These are phyloP conservation scores for Crax fasciolata DNA, from an alignment of 2,797 vertebrate species.

Conservation along the genomic window DNA sequence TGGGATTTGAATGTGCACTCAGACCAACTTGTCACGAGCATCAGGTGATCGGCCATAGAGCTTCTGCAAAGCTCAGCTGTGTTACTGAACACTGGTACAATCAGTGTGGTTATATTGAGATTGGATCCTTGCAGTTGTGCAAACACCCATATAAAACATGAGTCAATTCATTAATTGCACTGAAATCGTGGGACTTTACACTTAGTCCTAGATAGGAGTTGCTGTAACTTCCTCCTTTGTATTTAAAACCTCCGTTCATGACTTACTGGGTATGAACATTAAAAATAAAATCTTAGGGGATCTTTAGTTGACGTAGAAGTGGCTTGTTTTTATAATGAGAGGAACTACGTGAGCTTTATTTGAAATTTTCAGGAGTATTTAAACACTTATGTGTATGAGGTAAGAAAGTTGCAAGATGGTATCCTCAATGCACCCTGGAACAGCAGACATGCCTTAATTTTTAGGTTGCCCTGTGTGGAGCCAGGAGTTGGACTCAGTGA, in stretches of 20 bases:
- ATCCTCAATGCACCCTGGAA: not conserved
- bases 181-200: not conserved
- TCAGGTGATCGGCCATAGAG: not conserved
- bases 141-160: not conserved
- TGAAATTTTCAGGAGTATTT: not conserved
- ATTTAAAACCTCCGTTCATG: not conserved
- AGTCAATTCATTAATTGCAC: not conserved
- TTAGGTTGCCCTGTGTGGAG: not conserved
- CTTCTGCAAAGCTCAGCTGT: accelerated
- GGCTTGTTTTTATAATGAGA: not conserved
- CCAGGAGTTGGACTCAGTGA: not conserved
- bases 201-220: not conserved
- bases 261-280: not conserved
- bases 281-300: not conserved
- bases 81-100: not conserved
- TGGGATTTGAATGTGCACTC: accelerated
- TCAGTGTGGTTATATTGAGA: not conserved
- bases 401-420: not conserved
- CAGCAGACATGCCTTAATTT: not conserved
- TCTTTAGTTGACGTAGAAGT: not conserved
- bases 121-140: not conserved
- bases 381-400: accelerated
- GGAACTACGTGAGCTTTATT: not conserved
- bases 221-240: not conserved
- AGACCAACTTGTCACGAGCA: accelerated